Percentiles rank a stretch among this genome's conserved stretches.
phyloP scores from a whole-genome alignment of 2,888 invertebrate genomes.

The Platycnemis pennipes region DNA sequence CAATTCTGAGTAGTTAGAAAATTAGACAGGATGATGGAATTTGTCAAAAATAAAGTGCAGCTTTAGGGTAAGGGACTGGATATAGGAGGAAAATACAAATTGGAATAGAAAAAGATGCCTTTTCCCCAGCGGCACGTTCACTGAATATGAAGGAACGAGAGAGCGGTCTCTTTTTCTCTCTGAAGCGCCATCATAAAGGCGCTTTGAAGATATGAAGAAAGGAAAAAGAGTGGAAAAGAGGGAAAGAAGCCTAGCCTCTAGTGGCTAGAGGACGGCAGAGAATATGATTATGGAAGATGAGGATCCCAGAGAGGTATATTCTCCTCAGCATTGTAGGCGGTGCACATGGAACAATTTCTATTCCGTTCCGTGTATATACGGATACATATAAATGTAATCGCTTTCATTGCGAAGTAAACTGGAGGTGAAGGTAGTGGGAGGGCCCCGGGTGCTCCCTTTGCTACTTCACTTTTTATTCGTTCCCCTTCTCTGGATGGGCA shows the following conservation, averaged over 20 bases:
- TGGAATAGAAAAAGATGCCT: too few species aligned
- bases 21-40: too few species aligned
- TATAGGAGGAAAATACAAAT: too few species aligned
- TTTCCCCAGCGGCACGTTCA: background rate
- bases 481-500: background rate
- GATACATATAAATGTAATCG: background rate
- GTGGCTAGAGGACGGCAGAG: background rate
- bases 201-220: too few species aligned
- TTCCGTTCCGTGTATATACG: background rate
- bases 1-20: too few species aligned
- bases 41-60: too few species aligned
- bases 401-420: background rate
- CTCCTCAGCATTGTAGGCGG: background rate
- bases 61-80: too few species aligned
- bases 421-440: background rate
- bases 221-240: background rate
- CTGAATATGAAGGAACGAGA: background rate
- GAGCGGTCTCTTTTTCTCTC: background rate
- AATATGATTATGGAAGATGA: background rate
- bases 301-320: background rate
- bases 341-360: background rate
- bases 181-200: too few species aligned
- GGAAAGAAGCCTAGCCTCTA: background rate
- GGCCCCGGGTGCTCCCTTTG: background rate
- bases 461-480: background rate